Base-by-base conservation (phyloP, 1,140 invertebrate species). In the Mamestra configurata region DNA sequence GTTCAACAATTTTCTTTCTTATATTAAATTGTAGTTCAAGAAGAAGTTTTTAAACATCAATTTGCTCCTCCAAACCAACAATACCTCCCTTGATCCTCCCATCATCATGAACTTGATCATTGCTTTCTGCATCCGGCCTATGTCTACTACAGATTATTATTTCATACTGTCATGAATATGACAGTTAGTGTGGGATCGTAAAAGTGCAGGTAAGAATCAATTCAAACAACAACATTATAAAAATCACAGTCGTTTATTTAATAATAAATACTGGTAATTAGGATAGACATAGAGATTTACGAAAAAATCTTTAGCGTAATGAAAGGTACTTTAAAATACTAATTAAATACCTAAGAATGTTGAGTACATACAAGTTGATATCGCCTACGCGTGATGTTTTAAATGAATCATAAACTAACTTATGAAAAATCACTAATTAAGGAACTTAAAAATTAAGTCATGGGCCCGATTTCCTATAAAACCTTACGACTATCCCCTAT, bases 191-290 rank as follows among this genome's bases (percentile, higher is more conserved):
- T 31, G 5, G 5, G 2, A 3, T 5, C 1, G 1, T 31, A 31
- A 31, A 31, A 31, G 1, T 49, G 11, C 0, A n/a, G 15, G 43
- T 1, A 40, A 13, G 22, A 7, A 46, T 27, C 15, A 27, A 68
- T 46, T 68, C 18, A 77, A 77, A 77, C 57, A 66, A 64, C 59
- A 77, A 1, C 7, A 37, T 77, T 77, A 92, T 93, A 93, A 94
- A 94, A 94, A 94, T 94, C 93, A 94, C 93, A 94, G 93, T 94
- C 90, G 92, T 94, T 93, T 94, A 94, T 93, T 94, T 89, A 80
- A 90, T 90, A 93, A 92, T 94, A 94, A 93, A 94, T 93, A 93
- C 93, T 93, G 90, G 89, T 93, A 91, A 93, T 92, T 90, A 92
- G 87, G 88, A 92, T 92, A 93, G 86, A 90, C 88, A 89, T 89